phyloP scores from a whole-genome alignment of 2,888 invertebrate species.

The Sceliomorpha sp. region DNA sequence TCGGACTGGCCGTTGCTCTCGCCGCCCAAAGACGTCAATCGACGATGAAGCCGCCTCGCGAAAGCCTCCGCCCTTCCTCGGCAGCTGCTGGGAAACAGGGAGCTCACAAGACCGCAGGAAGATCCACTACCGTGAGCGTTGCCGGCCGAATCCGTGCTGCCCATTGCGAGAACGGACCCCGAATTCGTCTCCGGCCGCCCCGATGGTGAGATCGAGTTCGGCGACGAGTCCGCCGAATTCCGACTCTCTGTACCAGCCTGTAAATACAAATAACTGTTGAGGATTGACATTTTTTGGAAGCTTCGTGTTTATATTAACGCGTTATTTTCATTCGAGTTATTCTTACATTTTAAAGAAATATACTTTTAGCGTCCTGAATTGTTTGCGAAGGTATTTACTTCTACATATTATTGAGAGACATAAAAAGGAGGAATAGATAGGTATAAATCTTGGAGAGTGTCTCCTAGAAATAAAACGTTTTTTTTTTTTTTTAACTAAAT shows the following conservation, averaged over 20 bases:
- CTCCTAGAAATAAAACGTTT: too few species aligned
- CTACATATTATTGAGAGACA: too few species aligned
- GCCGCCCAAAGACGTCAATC: slow-evolving; percentile 86
- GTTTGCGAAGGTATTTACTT: too few species aligned
- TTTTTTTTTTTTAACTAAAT: too few species aligned
- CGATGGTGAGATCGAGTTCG: slow-evolving; percentile 18
- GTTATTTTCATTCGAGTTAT: too few species aligned
- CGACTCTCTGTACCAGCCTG: slow-evolving; percentile 58
- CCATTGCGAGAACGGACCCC: slow-evolving; percentile 63
- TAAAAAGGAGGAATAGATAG: too few species aligned
- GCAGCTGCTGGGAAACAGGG: slow-evolving; percentile 84
- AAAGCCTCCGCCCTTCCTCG: slow-evolving; percentile 90
- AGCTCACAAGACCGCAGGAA: slow-evolving; percentile 72
- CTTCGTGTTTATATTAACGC: too few species aligned
- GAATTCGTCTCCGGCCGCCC: slow-evolving; percentile 10
- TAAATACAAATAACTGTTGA: too few species aligned
- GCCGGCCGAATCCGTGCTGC: slow-evolving; percentile 76
- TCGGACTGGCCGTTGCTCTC: slow-evolving; percentile 72
- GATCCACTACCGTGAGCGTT: slow-evolving; percentile 70
- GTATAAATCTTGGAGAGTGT: too few species aligned
- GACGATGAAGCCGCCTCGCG: slow-evolving; percentile 88
- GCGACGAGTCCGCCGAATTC: slow-evolving; percentile 52
- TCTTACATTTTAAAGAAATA: too few species aligned
- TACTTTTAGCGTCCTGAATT: too few species aligned
- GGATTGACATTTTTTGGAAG: too few species aligned